These are phyloP conservation scores for Gadopsis marmoratus DNA, from an alignment of 2,797 vertebrate species.

Conservation along the genomic window DNA sequence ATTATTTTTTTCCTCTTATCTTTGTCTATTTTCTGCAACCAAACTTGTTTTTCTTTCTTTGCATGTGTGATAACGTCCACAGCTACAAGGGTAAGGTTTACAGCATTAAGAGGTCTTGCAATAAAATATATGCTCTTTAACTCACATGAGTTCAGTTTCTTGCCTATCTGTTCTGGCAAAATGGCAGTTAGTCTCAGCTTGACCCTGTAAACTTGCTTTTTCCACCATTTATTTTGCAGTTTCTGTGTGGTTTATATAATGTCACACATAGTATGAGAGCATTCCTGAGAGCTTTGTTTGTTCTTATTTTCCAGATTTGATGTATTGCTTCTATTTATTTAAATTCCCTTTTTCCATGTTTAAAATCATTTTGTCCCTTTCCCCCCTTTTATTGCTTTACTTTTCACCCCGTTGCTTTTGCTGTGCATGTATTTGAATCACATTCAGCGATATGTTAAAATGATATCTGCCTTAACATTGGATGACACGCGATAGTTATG, in stretches of 20 bases:
- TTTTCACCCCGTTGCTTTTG: conserved; percentile 18
- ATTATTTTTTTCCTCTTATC: not conserved
- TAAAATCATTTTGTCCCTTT: conserved; percentile 6
- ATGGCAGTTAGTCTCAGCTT: not conserved
- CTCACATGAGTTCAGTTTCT: conserved; percentile 26
- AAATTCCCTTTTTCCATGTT: conserved; percentile 9
- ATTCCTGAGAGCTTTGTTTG: conserved; percentile 47
- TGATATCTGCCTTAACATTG: conserved; percentile 75
- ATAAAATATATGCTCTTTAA: conserved; percentile 28
- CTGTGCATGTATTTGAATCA: conserved; percentile 51
- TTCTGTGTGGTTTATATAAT: conserved; percentile 29
- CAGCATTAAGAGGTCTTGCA: conserved; percentile 38
- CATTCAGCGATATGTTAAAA: conserved; percentile 45
- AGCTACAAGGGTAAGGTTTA: conserved; percentile 39
- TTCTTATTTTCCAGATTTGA: conserved; percentile 1
- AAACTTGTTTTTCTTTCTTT: conserved; percentile 27
- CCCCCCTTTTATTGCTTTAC: not conserved
- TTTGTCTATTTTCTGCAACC: conserved; percentile 15
- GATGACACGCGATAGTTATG: conserved; percentile 48
- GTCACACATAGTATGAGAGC: conserved; percentile 27
- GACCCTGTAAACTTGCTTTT: conserved; percentile 1
- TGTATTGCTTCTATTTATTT: conserved; percentile 46
- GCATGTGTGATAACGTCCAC: conserved; percentile 38
- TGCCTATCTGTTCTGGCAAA: conserved; percentile 9
- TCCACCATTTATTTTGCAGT: conserved; percentile 17